Base-by-base conservation (phyloP, 2,888 invertebrate species). In the Ichneumon xanthorius region DNA sequence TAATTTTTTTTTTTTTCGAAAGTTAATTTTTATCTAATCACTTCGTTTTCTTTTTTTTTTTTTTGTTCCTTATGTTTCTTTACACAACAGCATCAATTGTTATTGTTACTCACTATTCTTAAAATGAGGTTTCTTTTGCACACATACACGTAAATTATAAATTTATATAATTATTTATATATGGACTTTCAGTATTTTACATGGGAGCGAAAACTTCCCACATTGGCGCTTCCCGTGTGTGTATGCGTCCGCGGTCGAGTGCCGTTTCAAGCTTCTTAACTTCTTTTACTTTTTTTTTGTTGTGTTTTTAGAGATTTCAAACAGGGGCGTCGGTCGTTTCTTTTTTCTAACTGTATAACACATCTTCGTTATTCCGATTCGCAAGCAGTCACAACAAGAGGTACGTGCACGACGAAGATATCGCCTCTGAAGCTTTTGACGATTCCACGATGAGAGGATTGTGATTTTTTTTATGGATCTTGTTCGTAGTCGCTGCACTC, bases 161-260 rank as follows among this genome's bases (percentile, higher is more conserved):
- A 88, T 87, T 89, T 88, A 86, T 89, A 89, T 88, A 89, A 87
- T 80, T 89, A 88, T 92, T 89, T 90, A 90, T 90, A 89, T 90
- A 89, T 91, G 91, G 89, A 92, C 89, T 91, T 92, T 91, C 91
- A 90, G 87, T 93, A 93, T 92, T 91, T 92, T 92, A 92, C 91
- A 92, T 87, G 89, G 87, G 88, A 82, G 1, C 40, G 11, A 50
- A 80, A 82, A 87, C 84, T 85, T 86, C 87, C 85, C 84, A 87
- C 86, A 82, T 80, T 86, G 87, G 76, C 76, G 40, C 40, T 40
- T 84, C 72, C 37, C 68, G 72, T 85, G 80, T 76, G 78, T 86
- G 65, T 84, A 81, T 77, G 85, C 80, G 58, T 82, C 70, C 65
- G 76, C 84, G 81, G 40, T 89, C 84, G 85, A 86, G 80, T 86